Conservation (phyloP, 2,797 vertebrate species). For the Chelon labrosus region DNA sequence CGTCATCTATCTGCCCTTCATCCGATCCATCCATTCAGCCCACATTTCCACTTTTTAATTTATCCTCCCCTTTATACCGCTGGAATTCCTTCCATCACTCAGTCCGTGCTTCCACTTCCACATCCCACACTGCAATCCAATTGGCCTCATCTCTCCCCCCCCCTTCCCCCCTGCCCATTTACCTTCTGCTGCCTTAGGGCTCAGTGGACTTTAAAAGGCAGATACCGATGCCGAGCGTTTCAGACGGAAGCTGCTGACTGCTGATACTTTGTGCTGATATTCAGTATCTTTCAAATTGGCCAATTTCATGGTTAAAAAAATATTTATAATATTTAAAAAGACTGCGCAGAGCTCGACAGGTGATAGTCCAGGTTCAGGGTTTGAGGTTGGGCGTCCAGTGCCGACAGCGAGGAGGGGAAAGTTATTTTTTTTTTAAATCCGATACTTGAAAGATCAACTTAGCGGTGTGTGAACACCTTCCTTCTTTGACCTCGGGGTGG, state of each 20-base stretch:
- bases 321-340: constrained; percentile 26
- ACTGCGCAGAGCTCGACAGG: constrained; percentile 9
- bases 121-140: constrained; percentile 56
- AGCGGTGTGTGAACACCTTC: no score
- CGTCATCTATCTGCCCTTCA: constrained; percentile 66
- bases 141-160: constrained; percentile 42
- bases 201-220: constrained; percentile 55
- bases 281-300: constrained; percentile 57
- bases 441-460: no score
- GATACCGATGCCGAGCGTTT: constrained; percentile 56
- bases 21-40: constrained; percentile 61
- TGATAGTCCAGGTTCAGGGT: background rate
- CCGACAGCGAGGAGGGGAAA: no score
- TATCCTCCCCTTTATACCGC: constrained; percentile 52
- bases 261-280: constrained; percentile 62
- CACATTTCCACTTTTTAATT: constrained; percentile 72
- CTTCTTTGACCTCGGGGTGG: no score
- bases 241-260: constrained; percentile 60
- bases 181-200: constrained; percentile 51
- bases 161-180: constrained; percentile 36
- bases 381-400: background rate
- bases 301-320: constrained; percentile 56
- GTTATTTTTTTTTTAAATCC: no score
- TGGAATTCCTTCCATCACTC: constrained; percentile 58
- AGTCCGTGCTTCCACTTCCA: constrained; percentile 37